Evolutionary conservation across 2,888 invertebrate genomes (phyloP), one percentile per base, ranked within the genome.

Genomic region (Onthophagus sagittarius): DNA sequence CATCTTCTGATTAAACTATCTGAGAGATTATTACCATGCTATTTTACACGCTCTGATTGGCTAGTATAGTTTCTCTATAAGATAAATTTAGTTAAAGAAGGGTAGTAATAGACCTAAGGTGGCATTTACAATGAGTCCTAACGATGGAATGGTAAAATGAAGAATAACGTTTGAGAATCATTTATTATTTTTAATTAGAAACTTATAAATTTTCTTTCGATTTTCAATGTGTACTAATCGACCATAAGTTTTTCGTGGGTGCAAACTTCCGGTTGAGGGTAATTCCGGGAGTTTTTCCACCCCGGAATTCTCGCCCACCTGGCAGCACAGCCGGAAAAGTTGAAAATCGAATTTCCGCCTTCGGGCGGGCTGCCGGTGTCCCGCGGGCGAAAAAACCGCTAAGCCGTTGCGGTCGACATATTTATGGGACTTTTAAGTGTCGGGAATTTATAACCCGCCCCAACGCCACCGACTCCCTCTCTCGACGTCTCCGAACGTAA

Each of bases 381-480:
- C 67, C 67, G 32, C 32, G 23, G 31, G 32, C 32, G 67, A 32
- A 67, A 67, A 67, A 67, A 67, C 67, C 32, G 67, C 31, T 31
- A 67, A 67, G 67, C 67, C 67, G 32, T 67, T 67, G 67, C 67
- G 67, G 67, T 32, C n/a, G 67, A 67, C 67, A 67, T 67, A 67
- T 67, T 67, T 67, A 67, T 67, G 67, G 67, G 67, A 67, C 31
- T 67, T 67, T 67, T 67, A 67, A 67, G 67, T 67, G 67, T 32
- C 31, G 67, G 67, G 32, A 67, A 67, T 67, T 67, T 67, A 67
- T 67, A 67, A 67, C 67, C 39, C 39, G 39, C 39, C 39, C 39
- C 39, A 11, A 9, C 7, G 39, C 39, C 39, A 53, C 39, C 39
- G 39, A 53, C 39, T 7, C 39, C 39, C 39, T 53, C 39, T 53